Evolutionary conservation across 2,113 vertebrate genomes (phyloP).

Genomic region (Cebus imitator): DNA sequence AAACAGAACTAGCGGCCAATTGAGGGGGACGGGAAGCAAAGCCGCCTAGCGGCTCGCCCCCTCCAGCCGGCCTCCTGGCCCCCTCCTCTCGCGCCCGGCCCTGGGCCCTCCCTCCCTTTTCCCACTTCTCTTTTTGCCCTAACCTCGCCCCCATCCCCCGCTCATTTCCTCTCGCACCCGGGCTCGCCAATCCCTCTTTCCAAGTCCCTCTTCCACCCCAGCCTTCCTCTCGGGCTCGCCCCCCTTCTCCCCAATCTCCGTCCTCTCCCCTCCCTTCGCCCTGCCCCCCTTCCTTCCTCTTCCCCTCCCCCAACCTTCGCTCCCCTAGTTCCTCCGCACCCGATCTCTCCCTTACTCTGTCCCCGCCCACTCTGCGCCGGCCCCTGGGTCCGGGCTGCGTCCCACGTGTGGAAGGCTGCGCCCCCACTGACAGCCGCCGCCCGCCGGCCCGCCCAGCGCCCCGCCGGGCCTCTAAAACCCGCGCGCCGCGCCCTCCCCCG

Average conservation of each 20-base stretch:
- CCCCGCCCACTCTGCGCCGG: slow-evolving; percentile 68
- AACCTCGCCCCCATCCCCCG: slow-evolving; percentile 57
- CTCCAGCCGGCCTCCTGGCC: slow-evolving; percentile 8
- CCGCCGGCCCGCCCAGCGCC: slow-evolving; percentile 71
- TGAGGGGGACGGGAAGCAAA: slow-evolving; percentile 68
- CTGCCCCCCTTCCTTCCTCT: neutral
- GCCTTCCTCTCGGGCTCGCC: slow-evolving; percentile 32
- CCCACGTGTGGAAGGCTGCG: slow-evolving; percentile 80
- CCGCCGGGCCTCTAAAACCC: slow-evolving; percentile 73
- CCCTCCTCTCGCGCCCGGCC: neutral
- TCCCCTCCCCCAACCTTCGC: slow-evolving; percentile 24
- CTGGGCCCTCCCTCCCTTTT: neutral
- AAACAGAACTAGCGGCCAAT: slow-evolving; percentile 69
- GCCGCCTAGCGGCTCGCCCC: slow-evolving; percentile 54
- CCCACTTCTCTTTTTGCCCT: slow-evolving; percentile 20
- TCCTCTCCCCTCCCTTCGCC: neutral
- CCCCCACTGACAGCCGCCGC: slow-evolving; percentile 80
- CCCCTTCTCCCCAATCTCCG: neutral
- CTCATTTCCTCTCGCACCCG: slow-evolving; percentile 72
- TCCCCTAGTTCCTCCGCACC: neutral
- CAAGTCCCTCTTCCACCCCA: slow-evolving; percentile 40
- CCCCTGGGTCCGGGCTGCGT: slow-evolving; percentile 55
- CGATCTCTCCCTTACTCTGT: slow-evolving; percentile 43
- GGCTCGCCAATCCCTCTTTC: slow-evolving; percentile 45
- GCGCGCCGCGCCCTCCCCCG: slow-evolving; percentile 58